Evolutionary conservation across 2,888 invertebrate genomes (phyloP).

Genomic region (Dysmachus trigonus): DNA sequence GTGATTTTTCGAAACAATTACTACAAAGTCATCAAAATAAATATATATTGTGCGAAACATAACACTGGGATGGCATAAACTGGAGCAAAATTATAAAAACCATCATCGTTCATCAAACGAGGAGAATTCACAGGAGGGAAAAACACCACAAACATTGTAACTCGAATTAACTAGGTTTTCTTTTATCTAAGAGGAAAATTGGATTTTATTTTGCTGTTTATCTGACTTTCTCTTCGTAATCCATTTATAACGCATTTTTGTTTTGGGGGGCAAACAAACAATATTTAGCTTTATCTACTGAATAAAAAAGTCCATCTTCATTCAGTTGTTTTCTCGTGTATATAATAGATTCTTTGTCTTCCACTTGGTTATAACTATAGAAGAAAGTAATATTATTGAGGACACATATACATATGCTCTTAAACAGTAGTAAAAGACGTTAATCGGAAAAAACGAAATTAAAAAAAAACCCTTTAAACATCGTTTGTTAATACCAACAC

Average conservation of each 20-base stretch:
- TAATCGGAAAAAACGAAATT: not conserved
- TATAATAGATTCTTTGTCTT: not conserved
- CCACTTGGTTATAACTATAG: slow-evolving; percentile 3
- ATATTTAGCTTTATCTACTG: not conserved
- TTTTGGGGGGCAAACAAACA: not conserved
- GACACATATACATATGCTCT: not conserved
- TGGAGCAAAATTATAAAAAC: not conserved
- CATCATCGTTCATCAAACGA: not conserved
- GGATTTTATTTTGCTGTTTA: not conserved
- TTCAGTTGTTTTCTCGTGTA: not conserved
- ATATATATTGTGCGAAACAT: not conserved
- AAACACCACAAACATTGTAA: not conserved
- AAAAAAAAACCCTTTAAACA: slow-evolving; percentile 27
- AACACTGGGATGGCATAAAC: not conserved
- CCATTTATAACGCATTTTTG: not conserved
- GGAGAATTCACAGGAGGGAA: not conserved
- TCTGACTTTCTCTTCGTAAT: not conserved
- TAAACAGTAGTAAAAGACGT: slow-evolving; percentile 8
- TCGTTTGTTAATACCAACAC: slow-evolving; percentile 45
- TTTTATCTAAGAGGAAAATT: not conserved
- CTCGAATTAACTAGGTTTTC: not conserved
- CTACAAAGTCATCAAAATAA: not conserved
- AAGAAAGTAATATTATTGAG: slow-evolving; percentile 8
- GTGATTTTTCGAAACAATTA: not conserved
- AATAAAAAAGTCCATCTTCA: not conserved